Base-by-base conservation (phyloP, 2,888 invertebrate species). In the Clepsis dumicolana region DNA sequence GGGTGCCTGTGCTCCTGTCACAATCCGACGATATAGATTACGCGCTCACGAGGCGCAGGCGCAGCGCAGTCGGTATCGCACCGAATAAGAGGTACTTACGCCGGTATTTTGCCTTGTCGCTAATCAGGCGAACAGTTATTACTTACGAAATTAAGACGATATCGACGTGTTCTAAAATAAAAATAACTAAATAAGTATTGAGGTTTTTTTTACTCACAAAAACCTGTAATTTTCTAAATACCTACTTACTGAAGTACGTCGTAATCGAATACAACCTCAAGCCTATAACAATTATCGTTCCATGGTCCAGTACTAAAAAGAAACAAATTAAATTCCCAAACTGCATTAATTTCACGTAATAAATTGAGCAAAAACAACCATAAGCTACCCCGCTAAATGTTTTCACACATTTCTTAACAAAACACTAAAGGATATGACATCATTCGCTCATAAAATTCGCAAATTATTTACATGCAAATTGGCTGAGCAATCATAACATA, bases 381-480 rank as follows among this genome's bases (percentile, higher is more conserved):
- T 73, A 69, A 74, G 74, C 77, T 80, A 74, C 50, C 75, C 71
- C 75, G 74, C 79, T 74, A 75, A 77, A 75, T 70, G 74, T 81
- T 81, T 86, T 87, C 80, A 78, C 84, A 83, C 83, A 80, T 84
- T 81, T 82, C 74, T 81, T 81, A 75, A 77, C 78, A 77, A 81
- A 84, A 81, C 79, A 75, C 72, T 77, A 74, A 77, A 81, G 80
- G 76, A 84, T 77, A 82, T 90, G 87, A 88, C 84, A 87, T 84
- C 85, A 86, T 85, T 82, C 72, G 78, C 81, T 79, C 82, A 88
- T 89, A 89, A 89, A 90, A 84, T 86, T 81, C 81, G 74, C 78
- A 83, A 84, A 84, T 85, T 88, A 89, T 87, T 87, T 83, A 84
- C 80, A 90, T 89, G 88, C 84, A 89, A 90, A 91, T 90, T 86